Evolutionary conservation across 2,888 invertebrate genomes (phyloP).

Genomic region (Hemicrepidius hirtus): DNA sequence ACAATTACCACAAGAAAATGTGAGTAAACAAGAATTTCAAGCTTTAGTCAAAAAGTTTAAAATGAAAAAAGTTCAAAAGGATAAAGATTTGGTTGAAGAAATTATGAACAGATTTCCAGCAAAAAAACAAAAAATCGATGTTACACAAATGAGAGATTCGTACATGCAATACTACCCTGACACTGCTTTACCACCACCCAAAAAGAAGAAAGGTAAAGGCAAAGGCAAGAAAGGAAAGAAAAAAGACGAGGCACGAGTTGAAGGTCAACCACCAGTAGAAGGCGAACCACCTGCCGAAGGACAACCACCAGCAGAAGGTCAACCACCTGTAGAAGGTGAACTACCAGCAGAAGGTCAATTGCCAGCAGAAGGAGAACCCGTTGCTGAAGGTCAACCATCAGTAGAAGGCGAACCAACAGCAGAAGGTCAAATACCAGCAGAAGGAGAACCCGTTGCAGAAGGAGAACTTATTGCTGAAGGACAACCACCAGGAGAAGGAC

Average conservation of each 20-base stretch:
- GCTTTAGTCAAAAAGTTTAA: constrained; percentile 64
- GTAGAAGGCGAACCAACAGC: neutral
- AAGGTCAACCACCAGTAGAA: constrained; percentile 14
- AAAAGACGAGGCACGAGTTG: neutral
- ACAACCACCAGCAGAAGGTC: constrained; percentile 16
- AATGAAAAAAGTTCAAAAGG: constrained; percentile 66
- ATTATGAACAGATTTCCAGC: constrained; percentile 67
- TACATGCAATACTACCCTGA: constrained; percentile 72
- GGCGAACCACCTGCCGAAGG: constrained; percentile 7
- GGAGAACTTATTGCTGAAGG: neutral
- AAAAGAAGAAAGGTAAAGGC: constrained; percentile 63
- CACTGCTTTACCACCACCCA: constrained; percentile 64
- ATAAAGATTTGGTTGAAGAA: constrained; percentile 64
- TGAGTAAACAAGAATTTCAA: constrained; percentile 66
- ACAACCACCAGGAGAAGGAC: too few relatives aligned
- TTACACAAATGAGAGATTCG: constrained; percentile 66
- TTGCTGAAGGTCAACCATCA: constrained; percentile 22
- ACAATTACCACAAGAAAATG: constrained; percentile 64
- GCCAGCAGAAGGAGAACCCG: neutral
- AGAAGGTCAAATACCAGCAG: neutral
- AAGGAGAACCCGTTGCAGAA: neutral
- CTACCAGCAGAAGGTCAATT: constrained; percentile 13
- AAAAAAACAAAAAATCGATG: constrained; percentile 68
- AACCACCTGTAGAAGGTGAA: neutral
- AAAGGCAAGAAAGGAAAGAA: constrained; percentile 37